A percentile compares a stretch with the other conserved stretches of the same genome.
phyloP scores from a whole-genome alignment of 64 coral and sea anemone genomes.

The Dendronephthya gigantea region DNA sequence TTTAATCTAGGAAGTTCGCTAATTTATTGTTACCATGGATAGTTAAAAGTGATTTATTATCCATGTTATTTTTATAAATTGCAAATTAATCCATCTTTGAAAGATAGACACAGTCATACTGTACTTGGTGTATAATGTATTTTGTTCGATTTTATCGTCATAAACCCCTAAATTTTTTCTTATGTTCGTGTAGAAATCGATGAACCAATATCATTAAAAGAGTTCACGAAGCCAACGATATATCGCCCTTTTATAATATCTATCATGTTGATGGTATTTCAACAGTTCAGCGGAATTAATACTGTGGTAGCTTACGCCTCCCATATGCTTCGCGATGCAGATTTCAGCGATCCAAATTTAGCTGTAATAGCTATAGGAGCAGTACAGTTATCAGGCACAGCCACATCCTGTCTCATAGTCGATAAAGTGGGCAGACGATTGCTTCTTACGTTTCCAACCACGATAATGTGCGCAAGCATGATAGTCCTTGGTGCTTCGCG shows the following conservation, averaged over 20 bases:
- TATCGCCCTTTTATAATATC: conserved; percentile 57
- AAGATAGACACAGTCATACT: too few species aligned
- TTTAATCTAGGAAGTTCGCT: too few species aligned
- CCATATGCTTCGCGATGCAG: conserved; percentile 68
- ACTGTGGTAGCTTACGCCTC: conserved; percentile 77
- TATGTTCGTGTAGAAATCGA: too few species aligned
- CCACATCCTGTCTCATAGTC: conserved; percentile 45
- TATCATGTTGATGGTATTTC: conserved; percentile 69
- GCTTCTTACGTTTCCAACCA: conserved; percentile 24
- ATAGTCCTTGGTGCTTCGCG: conserved; percentile 26
- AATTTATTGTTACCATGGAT: too few species aligned
- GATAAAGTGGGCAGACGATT: conserved; percentile 64
- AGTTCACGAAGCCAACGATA: conserved; percentile 50
- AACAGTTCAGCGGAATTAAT: conserved; percentile 77
- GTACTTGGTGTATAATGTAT: too few species aligned
- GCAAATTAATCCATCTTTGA: too few species aligned
- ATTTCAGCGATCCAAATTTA: conserved; percentile 56
- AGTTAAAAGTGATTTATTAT: too few species aligned
- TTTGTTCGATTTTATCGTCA: too few species aligned
- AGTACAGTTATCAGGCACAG: conserved; percentile 48
- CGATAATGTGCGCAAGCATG: conserved; percentile 49
- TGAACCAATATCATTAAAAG: conserved; percentile 15
- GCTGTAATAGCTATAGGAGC: conserved; percentile 56
- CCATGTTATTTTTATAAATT: too few species aligned
- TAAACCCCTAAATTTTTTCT: too few species aligned